These are phyloP conservation scores for Ophioninae sp. DNA, from an alignment of 2,888 invertebrate genomes.

Conservation along the genomic window DNA sequence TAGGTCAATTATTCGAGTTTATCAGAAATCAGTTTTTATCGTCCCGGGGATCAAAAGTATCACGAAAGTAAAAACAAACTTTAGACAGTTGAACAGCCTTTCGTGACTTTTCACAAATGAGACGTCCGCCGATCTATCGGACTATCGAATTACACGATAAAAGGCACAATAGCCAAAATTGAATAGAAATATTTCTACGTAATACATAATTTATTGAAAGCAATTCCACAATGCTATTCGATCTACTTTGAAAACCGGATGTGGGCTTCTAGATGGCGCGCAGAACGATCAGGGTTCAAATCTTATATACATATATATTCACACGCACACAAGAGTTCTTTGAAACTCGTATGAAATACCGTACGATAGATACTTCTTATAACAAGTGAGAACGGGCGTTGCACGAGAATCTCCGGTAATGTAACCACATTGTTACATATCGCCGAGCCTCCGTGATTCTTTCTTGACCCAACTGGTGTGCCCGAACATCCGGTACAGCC, in stretches of 20 bases:
- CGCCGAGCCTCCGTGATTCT: constrained; percentile 47
- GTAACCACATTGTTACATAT: constrained; percentile 29
- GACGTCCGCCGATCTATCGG: no score
- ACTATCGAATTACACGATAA: no score
- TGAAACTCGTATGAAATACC: neutral
- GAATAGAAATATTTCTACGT: no score
- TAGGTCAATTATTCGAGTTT: constrained; percentile 5
- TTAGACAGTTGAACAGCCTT: neutral
- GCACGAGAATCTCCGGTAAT: constrained; percentile 7
- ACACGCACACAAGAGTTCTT: neutral
- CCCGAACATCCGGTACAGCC: constrained; percentile 6
- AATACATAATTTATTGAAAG: neutral
- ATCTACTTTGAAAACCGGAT: neutral
- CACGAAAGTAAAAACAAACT: neutral
- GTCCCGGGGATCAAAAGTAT: neutral
- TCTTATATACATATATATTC: neutral
- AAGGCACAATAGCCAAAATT: no score
- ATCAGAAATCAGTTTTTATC: neutral
- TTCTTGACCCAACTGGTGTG: constrained; percentile 20
- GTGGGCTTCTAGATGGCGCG: neutral
- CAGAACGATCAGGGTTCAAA: neutral
- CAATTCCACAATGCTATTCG: neutral
- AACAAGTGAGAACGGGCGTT: constrained; percentile 8
- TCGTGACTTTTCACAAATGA: neutral
- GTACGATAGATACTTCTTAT: neutral